Conservation (phyloP, 1,140 invertebrate species). For the Ganaspis sp. region DNA sequence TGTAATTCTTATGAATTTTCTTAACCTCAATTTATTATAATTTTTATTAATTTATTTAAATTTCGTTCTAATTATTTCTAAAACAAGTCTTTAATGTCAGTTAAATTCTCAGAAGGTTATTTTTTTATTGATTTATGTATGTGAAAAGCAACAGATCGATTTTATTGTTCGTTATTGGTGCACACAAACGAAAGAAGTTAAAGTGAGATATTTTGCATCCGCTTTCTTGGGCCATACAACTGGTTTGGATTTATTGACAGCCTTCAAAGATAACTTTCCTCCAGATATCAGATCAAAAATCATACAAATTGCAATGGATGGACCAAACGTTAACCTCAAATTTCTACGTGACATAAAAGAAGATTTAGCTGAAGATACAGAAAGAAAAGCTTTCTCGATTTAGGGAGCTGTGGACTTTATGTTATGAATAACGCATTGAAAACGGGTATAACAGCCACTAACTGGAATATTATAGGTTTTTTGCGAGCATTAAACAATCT, state of each 20-base stretch:
- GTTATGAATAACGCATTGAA: slow-evolving; percentile 45
- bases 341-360: slow-evolving; percentile 29
- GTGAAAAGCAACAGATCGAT: slow-evolving; percentile 38
- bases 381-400: slow-evolving; percentile 4
- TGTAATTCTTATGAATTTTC: too few species aligned
- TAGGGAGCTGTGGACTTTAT: slow-evolving; percentile 46
- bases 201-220: slow-evolving; percentile 31
- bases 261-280: slow-evolving; percentile 32
- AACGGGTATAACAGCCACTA: not conserved
- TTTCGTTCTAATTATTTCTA: not conserved
- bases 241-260: slow-evolving; percentile 30
- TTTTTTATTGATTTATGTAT: slow-evolving; percentile 22
- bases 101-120: not conserved
- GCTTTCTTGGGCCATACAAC: slow-evolving; percentile 38
- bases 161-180: slow-evolving; percentile 36
- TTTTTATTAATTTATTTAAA: not conserved
- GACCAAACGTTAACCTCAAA: slow-evolving; percentile 41
- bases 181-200: slow-evolving; percentile 31
- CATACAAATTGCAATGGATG: slow-evolving; percentile 41
- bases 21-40: too few species aligned
- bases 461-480: slow-evolving; percentile 44
- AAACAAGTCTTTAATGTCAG: not conserved
- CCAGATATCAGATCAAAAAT: slow-evolving; percentile 31
- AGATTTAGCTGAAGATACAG: slow-evolving; percentile 9
- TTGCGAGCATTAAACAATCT: slow-evolving; percentile 46